These are phyloP conservation scores for Drosophila sproati DNA, from an alignment of 1,140 invertebrate species.

Conservation along the genomic window DNA sequence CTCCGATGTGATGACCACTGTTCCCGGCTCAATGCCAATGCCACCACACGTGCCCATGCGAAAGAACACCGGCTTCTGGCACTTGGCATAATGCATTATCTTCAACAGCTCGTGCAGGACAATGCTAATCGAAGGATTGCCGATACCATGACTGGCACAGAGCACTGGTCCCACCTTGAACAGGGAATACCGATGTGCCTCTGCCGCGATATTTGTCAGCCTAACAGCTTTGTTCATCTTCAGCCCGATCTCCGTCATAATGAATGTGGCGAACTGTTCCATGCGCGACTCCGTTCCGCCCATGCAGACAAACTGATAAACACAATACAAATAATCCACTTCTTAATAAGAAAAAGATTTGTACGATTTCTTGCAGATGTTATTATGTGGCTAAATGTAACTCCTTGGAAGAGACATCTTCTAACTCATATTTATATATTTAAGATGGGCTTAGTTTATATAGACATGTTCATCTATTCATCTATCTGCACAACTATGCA, in stretches of 20 bases:
- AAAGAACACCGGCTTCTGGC: slow-evolving; percentile 90
- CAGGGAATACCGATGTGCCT: slow-evolving; percentile 47
- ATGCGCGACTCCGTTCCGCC: slow-evolving; percentile 51
- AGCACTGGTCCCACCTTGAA: slow-evolving; percentile 69
- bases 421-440: no score
- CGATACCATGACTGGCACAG: slow-evolving; percentile 90
- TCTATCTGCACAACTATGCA: no score
- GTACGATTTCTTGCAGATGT: no score
- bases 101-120: slow-evolving; percentile 92
- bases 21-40: slow-evolving; percentile 89
- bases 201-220: slow-evolving; percentile 43
- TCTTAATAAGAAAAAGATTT: no score
- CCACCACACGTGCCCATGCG: slow-evolving; percentile 92
- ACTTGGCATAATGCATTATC: slow-evolving; percentile 90
- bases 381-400: no score
- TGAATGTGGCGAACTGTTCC: slow-evolving; percentile 47
- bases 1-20: slow-evolving; percentile 89
- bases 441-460: no score
- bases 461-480: no score
- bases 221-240: slow-evolving; percentile 46
- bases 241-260: slow-evolving; percentile 61
- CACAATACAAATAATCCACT: not conserved
- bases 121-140: slow-evolving; percentile 91
- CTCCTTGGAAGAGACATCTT: no score
- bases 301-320: slow-evolving; percentile 56